These are phyloP conservation scores for Agrochola lychnidis DNA, from an alignment of 2,888 invertebrate genomes.

Conservation along the genomic window DNA sequence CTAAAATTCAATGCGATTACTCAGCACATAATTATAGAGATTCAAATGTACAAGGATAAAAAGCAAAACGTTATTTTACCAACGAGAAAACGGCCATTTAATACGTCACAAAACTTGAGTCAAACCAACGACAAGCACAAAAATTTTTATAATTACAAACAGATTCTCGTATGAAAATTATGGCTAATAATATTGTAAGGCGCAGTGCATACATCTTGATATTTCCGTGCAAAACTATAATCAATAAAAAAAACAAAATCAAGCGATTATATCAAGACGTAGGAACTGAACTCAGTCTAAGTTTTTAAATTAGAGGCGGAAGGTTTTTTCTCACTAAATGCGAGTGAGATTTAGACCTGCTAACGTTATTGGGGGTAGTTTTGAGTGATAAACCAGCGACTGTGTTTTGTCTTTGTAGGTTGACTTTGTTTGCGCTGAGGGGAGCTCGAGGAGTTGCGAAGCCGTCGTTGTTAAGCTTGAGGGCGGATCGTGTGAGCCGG, in stretches of 20 bases:
- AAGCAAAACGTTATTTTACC: conserved; percentile 60
- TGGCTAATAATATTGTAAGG: conserved; percentile 56
- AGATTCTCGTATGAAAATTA: conserved; percentile 56
- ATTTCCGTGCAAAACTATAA: conserved; percentile 37
- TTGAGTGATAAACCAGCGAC: conserved; percentile 72
- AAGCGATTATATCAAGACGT: conserved; percentile 50
- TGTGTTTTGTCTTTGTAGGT: conserved; percentile 81
- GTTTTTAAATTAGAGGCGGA: conserved; percentile 81
- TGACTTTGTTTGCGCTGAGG: conserved; percentile 80
- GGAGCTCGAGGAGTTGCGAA: conserved; percentile 86
- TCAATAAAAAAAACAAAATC: conserved; percentile 41
- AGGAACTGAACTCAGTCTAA: conserved; percentile 56
- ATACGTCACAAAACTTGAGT: conserved; percentile 61
- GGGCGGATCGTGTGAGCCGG: conserved; percentile 82
- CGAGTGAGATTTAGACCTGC: conserved; percentile 84
- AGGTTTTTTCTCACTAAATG: conserved; percentile 83
- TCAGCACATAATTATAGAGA: conserved; percentile 67
- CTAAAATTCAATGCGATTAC: conserved; percentile 57
- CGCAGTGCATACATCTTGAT: conserved; percentile 57
- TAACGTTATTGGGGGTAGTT: conserved; percentile 80
- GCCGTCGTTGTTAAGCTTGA: conserved; percentile 82
- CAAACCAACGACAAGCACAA: conserved; percentile 56
- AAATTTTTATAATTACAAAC: conserved; percentile 62
- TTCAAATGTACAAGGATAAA: conserved; percentile 73
- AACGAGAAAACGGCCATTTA: conserved; percentile 65